Percentiles rank a stretch among this genome's conserved stretches.
Evolutionary conservation across 30 jellyfish, hydroid and myxozoan species (phyloP).

Genomic region (Turritopsis rubra): DNA sequence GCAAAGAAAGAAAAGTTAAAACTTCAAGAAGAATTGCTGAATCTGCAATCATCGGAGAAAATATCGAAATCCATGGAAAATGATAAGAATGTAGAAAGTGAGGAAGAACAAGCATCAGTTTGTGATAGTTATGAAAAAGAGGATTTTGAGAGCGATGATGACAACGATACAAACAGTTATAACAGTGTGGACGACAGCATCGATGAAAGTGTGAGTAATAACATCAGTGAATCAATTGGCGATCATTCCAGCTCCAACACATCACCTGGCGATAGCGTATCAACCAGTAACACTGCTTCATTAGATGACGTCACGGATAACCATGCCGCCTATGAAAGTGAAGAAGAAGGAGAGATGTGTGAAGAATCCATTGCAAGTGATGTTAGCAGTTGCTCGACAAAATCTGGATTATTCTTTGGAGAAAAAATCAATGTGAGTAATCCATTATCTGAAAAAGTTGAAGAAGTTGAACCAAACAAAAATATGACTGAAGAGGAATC

Average conservation of each 20-base stretch:
- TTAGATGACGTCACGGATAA: neutral
- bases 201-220: neutral
- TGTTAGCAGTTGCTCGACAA: neutral
- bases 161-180: neutral
- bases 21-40: neutral
- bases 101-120: neutral
- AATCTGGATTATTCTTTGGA: neutral
- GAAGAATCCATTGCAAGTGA: neutral
- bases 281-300: neutral
- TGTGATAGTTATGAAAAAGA: neutral
- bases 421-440: neutral
- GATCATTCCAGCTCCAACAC: neutral
- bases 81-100: neutral
- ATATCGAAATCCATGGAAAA: no score
- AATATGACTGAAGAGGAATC: neutral
- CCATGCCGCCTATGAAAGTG: neutral
- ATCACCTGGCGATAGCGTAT: neutral
- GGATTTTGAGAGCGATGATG: neutral
- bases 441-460: neutral
- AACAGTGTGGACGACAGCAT: neutral
- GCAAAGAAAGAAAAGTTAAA: neutral
- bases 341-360: neutral
- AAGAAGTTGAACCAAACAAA: neutral
- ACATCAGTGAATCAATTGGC: neutral
- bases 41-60: neutral